phyloP scores from a whole-genome alignment of 2,113 vertebrate species.

The Albula glossodonta region DNA sequence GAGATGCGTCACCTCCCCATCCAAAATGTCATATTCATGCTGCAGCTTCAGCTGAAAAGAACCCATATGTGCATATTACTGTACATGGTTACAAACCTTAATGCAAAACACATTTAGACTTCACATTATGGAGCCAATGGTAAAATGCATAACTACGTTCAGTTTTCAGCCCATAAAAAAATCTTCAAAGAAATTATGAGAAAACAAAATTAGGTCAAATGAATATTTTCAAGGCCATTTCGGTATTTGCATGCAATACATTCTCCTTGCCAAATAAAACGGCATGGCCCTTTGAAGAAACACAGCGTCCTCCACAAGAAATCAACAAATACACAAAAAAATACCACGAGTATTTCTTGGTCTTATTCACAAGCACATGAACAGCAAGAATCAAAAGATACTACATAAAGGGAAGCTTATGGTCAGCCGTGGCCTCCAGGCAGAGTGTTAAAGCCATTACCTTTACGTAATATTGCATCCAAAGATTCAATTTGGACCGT shows the following conservation, averaged over 20 bases:
- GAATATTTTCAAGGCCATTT: neutral
- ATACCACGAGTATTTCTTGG: neutral
- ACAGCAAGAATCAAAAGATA: neutral
- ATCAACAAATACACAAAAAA: slow-evolving; percentile 1
- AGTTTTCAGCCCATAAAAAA: neutral
- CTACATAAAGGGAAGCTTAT: neutral
- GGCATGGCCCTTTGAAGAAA: neutral
- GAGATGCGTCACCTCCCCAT: too few species aligned
- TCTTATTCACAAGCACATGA: neutral
- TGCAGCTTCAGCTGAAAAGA: too few species aligned
- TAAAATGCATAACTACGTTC: neutral
- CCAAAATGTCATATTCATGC: too few species aligned
- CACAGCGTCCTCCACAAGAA: neutral
- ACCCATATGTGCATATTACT: too few species aligned
- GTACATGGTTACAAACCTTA: neutral
- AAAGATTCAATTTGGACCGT: neutral
- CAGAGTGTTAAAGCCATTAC: neutral
- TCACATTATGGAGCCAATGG: neutral
- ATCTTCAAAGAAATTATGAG: neutral
- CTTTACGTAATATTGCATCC: neutral
- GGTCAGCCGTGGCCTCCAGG: neutral
- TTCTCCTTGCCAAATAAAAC: neutral
- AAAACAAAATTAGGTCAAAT: slow-evolving; percentile 1
- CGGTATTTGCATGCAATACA: neutral
- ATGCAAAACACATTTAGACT: neutral